Base-by-base conservation (phyloP, 2,113 vertebrate species). In the Stomatorhinus ivindoensis region DNA sequence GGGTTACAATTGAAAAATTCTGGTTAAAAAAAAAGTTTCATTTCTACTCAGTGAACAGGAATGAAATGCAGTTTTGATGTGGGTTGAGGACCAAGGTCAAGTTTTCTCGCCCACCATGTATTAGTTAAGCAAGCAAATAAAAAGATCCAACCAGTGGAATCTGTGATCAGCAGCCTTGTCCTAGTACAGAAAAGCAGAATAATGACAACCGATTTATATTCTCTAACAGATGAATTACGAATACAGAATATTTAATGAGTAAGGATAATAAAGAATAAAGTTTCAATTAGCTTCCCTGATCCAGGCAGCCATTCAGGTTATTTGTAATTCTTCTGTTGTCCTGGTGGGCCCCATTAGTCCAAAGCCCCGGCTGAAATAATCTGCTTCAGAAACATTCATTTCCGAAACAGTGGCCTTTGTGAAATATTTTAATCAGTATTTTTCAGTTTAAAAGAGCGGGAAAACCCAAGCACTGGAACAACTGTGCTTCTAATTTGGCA, bases 401-500 rank as follows among this genome's bases (percentile, higher is more conserved):
- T 88, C 46, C 6, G 4, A 48, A 48, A 48, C 31, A 80, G 65
- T 35, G n/a, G 65, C 46, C n/a, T 51, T 19, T 47, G 47, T 48
- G 44, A 48, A 76, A 80, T 61, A 48, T 27, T 73, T 88, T 76
- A 27, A 88, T 88, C 87, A 31, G 61, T 35, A 73, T 73, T 51
- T 88, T 31, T 51, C 27, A 42, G 73, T 88, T 19, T 39, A 61
- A 55, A 42, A 48, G 35, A n/a, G 65, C 48, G 50, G 39, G 9
- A 44, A 51, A 47, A 39, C 3, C 42, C 46, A 53, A 27, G 31
- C 48, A 53, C 27, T 80, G 65, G 48, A 89, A 82, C 47, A 89
- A 69, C 69, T 27, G 39, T 39, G 80, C 31, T 53, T 39, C 27
- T 51, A 48, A 39, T 88, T 50, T 80, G 88, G 35, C 31, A 80